These are phyloP conservation scores for Drosophila longiperda DNA, from an alignment of 2,888 invertebrate genomes.

Conservation along the genomic window DNA sequence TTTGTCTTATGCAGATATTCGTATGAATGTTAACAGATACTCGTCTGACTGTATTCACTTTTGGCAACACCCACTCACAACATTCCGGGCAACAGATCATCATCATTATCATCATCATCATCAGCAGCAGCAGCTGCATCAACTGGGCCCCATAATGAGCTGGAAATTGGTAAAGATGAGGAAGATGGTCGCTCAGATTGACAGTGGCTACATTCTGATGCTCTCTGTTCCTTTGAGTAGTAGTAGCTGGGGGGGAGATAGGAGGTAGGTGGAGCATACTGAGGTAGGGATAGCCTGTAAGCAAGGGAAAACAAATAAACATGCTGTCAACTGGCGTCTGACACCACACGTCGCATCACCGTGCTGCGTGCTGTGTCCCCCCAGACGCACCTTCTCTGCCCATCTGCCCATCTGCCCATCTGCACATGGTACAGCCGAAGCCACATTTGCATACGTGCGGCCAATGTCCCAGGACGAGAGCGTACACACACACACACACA, in stretches of 20 bases:
- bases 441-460: constrained; percentile 66
- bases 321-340: constrained; percentile 81
- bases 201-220: constrained; percentile 43
- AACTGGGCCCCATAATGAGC: constrained; percentile 32
- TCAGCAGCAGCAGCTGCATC: constrained; percentile 6
- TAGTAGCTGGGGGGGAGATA: not conserved
- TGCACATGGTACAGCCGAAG: constrained; percentile 38
- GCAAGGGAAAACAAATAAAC: constrained; percentile 75
- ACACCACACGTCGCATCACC: constrained; percentile 71
- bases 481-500: constrained; percentile 33
- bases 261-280: not conserved
- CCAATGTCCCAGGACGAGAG: constrained; percentile 54
- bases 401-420: constrained; percentile 18
- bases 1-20: not conserved
- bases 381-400: constrained; percentile 20
- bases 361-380: constrained; percentile 19
- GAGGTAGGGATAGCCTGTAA: constrained; percentile 8
- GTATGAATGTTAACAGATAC: not conserved
- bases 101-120: constrained; percentile 3
- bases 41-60: constrained; percentile 3
- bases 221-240: not conserved
- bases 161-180: constrained; percentile 12
- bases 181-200: constrained; percentile 41
- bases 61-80: constrained; percentile 9
- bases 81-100: constrained; percentile 1